Conservation (phyloP, 2,797 vertebrate genomes). For the Cyclura pinguis region DNA sequence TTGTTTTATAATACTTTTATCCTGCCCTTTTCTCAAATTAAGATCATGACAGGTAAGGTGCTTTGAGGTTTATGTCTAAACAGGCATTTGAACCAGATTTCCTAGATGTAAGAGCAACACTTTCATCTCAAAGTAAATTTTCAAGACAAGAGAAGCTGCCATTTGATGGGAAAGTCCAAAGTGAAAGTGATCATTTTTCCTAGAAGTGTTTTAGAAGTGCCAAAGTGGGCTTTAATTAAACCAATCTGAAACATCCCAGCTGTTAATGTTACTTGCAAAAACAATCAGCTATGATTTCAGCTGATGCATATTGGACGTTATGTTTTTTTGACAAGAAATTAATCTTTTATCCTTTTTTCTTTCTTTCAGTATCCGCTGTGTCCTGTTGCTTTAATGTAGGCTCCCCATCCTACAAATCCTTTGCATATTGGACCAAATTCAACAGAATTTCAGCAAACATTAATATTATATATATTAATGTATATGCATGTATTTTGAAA, state of each 20-base stretch:
- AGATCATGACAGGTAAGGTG: too few relatives aligned
- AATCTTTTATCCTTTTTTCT: background rate
- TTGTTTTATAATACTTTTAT: background rate
- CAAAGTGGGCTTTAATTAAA: background rate
- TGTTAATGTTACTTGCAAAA: background rate
- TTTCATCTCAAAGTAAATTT: background rate
- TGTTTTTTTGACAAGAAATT: background rate
- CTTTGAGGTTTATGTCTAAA: background rate
- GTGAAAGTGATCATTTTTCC: background rate
- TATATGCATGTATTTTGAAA: background rate
- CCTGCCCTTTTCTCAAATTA: background rate
- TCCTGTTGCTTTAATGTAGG: slow-evolving; percentile 34
- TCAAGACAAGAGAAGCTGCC: background rate
- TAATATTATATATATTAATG: background rate
- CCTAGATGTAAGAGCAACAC: background rate
- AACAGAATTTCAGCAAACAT: background rate
- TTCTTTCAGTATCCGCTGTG: slow-evolving; percentile 28
- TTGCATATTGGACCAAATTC: background rate
- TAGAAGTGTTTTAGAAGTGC: background rate
- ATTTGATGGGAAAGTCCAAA: background rate
- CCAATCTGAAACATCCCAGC: background rate
- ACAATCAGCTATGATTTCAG: background rate
- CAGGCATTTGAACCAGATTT: background rate
- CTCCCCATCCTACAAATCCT: background rate
- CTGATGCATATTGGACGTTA: background rate